Conservation (phyloP, 2,888 invertebrate genomes). For the Sylvicola fuscatus region DNA sequence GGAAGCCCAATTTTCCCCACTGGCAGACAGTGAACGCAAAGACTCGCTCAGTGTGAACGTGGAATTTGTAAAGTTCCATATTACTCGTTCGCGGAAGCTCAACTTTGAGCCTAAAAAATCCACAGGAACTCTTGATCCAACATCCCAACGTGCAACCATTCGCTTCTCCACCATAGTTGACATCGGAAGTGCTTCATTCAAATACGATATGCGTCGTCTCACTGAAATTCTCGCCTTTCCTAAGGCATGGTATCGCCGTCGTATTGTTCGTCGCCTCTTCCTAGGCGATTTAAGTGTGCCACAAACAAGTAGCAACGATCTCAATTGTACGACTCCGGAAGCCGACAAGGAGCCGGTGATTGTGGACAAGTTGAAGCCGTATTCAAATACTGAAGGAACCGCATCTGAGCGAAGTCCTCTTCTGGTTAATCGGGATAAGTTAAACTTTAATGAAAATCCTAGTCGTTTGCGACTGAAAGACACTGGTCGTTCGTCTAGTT, state of each 20-base stretch:
- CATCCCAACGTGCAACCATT: constrained; percentile 66
- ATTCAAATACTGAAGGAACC: neutral
- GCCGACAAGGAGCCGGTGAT: constrained; percentile 8
- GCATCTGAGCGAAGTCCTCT: constrained; percentile 15
- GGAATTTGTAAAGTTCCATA: constrained; percentile 90
- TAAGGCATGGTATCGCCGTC: constrained; percentile 93
- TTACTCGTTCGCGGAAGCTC: constrained; percentile 75
- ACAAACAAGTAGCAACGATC: constrained; percentile 8
- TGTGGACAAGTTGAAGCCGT: constrained; percentile 3
- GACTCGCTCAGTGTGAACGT: constrained; percentile 93
- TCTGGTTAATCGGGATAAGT: constrained; percentile 29
- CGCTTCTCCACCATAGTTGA: constrained; percentile 87
- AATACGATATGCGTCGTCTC: constrained; percentile 94
- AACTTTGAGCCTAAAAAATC: constrained; percentile 42
- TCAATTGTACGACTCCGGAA: constrained; percentile 9
- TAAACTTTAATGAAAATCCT: constrained; percentile 30
- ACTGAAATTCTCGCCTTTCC: constrained; percentile 96
- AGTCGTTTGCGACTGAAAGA: constrained; percentile 22
- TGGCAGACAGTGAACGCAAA: constrained; percentile 75
- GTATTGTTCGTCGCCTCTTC: constrained; percentile 80
- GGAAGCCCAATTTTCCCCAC: constrained; percentile 70
- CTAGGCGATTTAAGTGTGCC: constrained; percentile 72
- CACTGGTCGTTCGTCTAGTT: constrained; percentile 33
- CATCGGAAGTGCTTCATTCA: constrained; percentile 90
- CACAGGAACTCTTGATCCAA: constrained; percentile 9